Evolutionary conservation across 2,888 invertebrate genomes (phyloP).

Genomic region (Drosophila borborema): DNA sequence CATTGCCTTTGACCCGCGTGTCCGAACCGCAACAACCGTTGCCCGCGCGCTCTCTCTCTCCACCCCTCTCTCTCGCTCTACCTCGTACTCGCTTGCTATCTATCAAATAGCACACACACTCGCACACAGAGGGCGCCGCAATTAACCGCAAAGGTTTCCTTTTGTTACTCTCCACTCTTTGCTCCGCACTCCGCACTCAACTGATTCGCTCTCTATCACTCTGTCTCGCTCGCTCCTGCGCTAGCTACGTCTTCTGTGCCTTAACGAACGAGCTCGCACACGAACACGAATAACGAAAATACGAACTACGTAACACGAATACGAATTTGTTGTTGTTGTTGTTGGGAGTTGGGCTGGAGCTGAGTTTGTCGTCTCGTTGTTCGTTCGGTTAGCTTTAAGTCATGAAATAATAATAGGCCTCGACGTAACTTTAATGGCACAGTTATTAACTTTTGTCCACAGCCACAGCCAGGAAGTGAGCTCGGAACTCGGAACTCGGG

Average conservation of each 20-base stretch:
- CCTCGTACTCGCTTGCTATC: background rate
- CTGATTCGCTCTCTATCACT: conserved; percentile 3
- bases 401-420: conserved; percentile 67
- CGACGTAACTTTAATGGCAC: conserved; percentile 63
- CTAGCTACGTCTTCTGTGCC: conserved; percentile 27
- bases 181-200: conserved; percentile 4
- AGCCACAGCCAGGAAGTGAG: conserved; percentile 41
- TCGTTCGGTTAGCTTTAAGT: conserved; percentile 60
- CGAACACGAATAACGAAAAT: conserved; percentile 1
- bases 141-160: conserved; percentile 78
- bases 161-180: conserved; percentile 60
- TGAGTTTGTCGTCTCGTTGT: conserved; percentile 2
- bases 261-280: background rate
- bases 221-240: background rate
- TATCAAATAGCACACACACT: background rate
- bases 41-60: background rate
- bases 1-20: conserved; percentile 64
- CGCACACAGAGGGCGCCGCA: conserved; percentile 53
- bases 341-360: conserved; percentile 11
- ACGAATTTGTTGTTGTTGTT: background rate
- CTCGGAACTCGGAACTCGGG: conserved; percentile 4
- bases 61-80: background rate
- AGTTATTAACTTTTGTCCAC: conserved; percentile 68
- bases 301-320: conserved; percentile 1
- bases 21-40: background rate